These are phyloP conservation scores for Elysia chlorotica DNA, from an alignment of 1,140 invertebrate species.

Conservation along the genomic window DNA sequence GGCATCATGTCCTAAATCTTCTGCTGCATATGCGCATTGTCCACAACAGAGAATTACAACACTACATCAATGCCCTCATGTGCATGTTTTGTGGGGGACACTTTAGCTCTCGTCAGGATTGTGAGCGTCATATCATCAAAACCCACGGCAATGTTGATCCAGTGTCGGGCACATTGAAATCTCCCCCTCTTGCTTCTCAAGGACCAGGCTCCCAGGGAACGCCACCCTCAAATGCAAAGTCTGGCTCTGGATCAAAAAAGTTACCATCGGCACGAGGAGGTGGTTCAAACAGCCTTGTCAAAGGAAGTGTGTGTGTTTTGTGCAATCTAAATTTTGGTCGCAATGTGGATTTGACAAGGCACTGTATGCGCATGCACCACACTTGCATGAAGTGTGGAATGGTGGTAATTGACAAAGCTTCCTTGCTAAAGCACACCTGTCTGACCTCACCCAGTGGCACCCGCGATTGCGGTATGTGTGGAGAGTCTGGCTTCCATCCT, in stretches of 20 bases:
- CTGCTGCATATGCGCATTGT: conserved; percentile 43
- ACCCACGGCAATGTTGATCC: conserved; percentile 40
- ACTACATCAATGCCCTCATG: conserved; percentile 37
- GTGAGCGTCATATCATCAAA: conserved; percentile 48
- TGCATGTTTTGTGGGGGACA: conserved; percentile 53
- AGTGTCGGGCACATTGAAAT: conserved; percentile 15
- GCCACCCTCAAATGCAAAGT: background rate
- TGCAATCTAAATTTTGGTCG: conserved; percentile 50
- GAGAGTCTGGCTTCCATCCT: conserved; percentile 42
- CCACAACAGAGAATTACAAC: conserved; percentile 42
- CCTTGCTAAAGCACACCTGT: conserved; percentile 43
- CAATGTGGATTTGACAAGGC: conserved; percentile 53
- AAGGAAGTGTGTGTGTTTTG: conserved; percentile 52
- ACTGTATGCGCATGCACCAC: conserved; percentile 50
- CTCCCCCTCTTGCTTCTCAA: background rate
- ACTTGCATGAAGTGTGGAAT: conserved; percentile 54
- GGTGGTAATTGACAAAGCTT: conserved; percentile 44
- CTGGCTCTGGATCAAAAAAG: background rate
- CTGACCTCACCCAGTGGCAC: conserved; percentile 34
- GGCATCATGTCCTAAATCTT: conserved; percentile 37
- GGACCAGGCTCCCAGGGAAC: background rate
- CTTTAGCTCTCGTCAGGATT: conserved; percentile 33
- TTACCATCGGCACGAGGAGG: background rate
- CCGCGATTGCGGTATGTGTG: conserved; percentile 43
- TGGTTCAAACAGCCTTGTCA: conserved; percentile 29